Evolutionary conservation across 2,888 invertebrate species (phyloP), one percentile per base, ranked within the genome.

Genomic region (Asteroscopus sphinx): DNA sequence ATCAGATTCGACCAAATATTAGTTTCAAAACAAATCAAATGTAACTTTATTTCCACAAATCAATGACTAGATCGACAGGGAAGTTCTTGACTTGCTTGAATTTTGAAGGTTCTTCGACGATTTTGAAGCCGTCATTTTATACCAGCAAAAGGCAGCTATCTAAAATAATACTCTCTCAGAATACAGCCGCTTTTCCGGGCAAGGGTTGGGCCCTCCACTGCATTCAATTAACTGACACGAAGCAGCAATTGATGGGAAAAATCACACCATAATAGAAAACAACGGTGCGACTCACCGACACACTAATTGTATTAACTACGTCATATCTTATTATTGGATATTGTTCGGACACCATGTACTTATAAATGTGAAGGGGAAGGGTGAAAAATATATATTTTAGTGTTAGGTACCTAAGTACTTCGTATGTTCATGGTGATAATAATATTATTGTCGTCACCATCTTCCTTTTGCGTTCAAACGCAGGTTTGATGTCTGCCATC

Each of bases 211-310:
- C 83, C 85, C 85, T 84, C 61, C 68, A 66, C 76, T 81, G 83
- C 81, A 81, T 83, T 81, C 83, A 84, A 85, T 85, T 83, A 84
- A 70, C 75, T 59, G 77, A 77, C 76, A 76, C 68, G 67, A 73
- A 73, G 61, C 80, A 76, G 68, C 68, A 70, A 64, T 60, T 74
- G 80, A 78, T 77, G 81, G 76, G 81, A 83, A 82, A 83, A 83
- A 85, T 83, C 83, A 80, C 80, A 69, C 68, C 71, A 60, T 72
- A 72, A 78, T 76, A 76, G 76, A 79, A 74, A 79, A 76, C 76
- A 76, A 68, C 67, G 73, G 60, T 64, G 63, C 67, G 65, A 60
- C 62, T 73, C 59, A 73, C 62, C 69, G 69, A 47, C 75, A 58
- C 57, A 58, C 59, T 69, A 72, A 74, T 74, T 69, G 55, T 33